Evolutionary conservation across 2,888 invertebrate genomes (phyloP).

Genomic region (Phengaris alcon): DNA sequence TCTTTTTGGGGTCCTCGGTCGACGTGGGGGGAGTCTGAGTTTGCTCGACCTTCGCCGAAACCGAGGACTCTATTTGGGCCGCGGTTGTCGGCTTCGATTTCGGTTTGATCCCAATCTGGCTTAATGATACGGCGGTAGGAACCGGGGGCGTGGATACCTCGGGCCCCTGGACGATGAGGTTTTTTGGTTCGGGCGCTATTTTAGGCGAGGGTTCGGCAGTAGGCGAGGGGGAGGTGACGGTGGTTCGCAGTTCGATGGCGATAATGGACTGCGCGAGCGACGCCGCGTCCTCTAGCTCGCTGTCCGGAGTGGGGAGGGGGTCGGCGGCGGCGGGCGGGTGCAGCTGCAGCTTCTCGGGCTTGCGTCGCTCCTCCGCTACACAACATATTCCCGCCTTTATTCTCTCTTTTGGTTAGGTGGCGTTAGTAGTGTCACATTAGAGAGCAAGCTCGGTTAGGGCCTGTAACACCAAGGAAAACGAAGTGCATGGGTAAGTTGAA

Average conservation of each 20-base stretch:
- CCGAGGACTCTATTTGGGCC: constrained; percentile 66
- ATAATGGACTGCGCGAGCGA: constrained; percentile 72
- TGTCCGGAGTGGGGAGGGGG: constrained; percentile 72
- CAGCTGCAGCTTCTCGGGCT: constrained; percentile 70
- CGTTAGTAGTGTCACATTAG: constrained; percentile 80
- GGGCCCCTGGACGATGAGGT: constrained; percentile 59
- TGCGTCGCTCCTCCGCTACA: constrained; percentile 76
- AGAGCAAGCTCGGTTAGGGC: constrained; percentile 80
- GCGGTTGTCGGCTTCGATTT: constrained; percentile 62
- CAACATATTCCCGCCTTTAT: constrained; percentile 73
- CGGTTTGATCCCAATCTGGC: constrained; percentile 70
- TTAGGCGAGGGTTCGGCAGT: constrained; percentile 44
- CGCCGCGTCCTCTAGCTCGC: constrained; percentile 74
- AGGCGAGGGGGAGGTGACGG: constrained; percentile 54
- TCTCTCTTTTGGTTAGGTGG: constrained; percentile 72
- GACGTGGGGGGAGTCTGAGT: constrained; percentile 39
- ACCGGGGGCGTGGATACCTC: constrained; percentile 74
- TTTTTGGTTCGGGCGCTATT: constrained; percentile 44
- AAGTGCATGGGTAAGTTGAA: constrained; percentile 73
- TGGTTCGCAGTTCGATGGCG: constrained; percentile 65
- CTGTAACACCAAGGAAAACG: constrained; percentile 79
- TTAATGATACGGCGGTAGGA: constrained; percentile 69
- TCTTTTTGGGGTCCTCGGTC: constrained; percentile 59
- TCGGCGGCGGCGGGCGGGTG: constrained; percentile 61
- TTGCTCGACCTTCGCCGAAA: constrained; percentile 47